Conservation (phyloP, 2,113 vertebrate genomes). For the Panthera uncia region DNA sequence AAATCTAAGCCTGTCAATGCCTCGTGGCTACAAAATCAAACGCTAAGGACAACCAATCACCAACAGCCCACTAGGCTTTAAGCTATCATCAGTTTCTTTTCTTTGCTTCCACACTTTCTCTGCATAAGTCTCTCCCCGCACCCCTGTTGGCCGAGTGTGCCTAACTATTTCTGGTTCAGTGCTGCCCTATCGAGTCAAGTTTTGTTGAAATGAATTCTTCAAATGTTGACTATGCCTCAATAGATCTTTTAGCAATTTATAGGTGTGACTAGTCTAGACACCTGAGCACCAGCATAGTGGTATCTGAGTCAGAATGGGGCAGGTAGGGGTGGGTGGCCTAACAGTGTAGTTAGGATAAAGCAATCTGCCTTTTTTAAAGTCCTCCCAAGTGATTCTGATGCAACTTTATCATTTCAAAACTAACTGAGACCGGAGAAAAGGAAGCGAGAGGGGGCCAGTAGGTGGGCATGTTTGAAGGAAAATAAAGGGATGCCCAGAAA, state of each 20-base stretch:
- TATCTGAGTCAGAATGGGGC: background rate
- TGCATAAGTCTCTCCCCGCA: background rate
- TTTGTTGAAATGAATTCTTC: background rate
- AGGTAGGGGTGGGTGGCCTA: rapidly evolving
- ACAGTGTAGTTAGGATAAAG: rapidly evolving
- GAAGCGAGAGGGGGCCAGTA: background rate
- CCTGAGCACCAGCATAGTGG: background rate
- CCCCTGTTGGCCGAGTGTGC: background rate
- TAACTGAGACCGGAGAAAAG: background rate
- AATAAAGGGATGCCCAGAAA: background rate
- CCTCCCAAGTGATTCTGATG: too few relatives aligned
- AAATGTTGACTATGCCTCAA: rapidly evolving
- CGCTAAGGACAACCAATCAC: background rate
- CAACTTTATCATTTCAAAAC: background rate
- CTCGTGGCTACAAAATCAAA: background rate
- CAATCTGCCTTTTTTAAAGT: background rate
- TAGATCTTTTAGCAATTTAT: background rate
- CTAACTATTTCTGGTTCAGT: background rate
- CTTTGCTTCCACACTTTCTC: background rate
- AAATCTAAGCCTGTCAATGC: background rate
- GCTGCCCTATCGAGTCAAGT: background rate
- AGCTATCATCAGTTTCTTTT: background rate
- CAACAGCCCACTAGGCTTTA: background rate
- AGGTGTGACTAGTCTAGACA: background rate
- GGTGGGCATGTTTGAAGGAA: background rate